Base-by-base conservation (phyloP, 2,888 invertebrate species). In the Watsonalla cultraria region DNA sequence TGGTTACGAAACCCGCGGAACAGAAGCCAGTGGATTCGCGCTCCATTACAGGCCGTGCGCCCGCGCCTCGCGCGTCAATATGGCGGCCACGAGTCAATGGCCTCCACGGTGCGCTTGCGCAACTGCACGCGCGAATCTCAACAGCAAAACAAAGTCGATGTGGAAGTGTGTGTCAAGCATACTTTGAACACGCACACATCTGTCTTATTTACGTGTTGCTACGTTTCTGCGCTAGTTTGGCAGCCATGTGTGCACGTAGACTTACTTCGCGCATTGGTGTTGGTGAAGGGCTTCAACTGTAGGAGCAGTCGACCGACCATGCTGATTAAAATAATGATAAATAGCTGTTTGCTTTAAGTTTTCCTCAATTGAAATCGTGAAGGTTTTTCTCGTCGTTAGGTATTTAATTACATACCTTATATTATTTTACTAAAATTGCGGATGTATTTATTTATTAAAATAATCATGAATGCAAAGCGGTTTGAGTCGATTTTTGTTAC, bases 51-150 rank as follows among this genome's bases (percentile, higher is more conserved):
- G 15, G 5, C 54, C 71, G 76, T 77, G 69, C 65, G 73, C 67
- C 74, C 72, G 66, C 62, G 64, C 67, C 61, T 59, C 60, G 67
- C 70, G 65, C 72, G 64, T 61, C 80, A 82, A 80, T 72, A 83
- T 83, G 85, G 82, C 86, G 72, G 80, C 81, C 79, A 37, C 71
- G 83, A 86, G 90, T 90, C 90, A 90, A 89, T 74, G 90, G 89
- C 90, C 90, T 90, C 90, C 84, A 82, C 72, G 74, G 66, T 76
- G 78, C 81, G 84, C 86, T 90, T 90, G 90, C 90, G 89, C 90
- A 90, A 90, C 84, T 73, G 75, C 85, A 83, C 88, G 84, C 88
- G 88, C 90, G 89, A 90, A 90, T 90, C 90, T 90, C 86, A 78
- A 86, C 86, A 76, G 85, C 89, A 86, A 90, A 90, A 90, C 88